Evolutionary conservation across 2,797 vertebrate species (phyloP).

Genomic region (Enteromius unitaeniatus): DNA sequence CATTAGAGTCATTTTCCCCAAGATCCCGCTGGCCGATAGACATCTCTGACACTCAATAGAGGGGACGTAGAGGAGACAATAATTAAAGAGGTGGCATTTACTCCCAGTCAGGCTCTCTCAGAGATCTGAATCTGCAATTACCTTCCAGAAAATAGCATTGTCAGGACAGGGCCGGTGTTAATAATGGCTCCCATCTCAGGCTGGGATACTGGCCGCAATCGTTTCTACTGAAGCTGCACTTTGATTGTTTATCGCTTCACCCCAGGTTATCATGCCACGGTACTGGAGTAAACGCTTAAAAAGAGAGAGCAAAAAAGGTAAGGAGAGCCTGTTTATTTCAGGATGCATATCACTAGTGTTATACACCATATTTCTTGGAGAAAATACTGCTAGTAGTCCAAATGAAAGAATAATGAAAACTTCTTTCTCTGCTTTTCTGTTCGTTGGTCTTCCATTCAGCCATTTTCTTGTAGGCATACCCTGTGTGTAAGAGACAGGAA

Average conservation of each 20-base stretch:
- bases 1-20: slow-evolving; percentile 89
- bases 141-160: slow-evolving; percentile 86
- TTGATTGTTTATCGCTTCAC: slow-evolving; percentile 82
- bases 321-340: slow-evolving; percentile 56
- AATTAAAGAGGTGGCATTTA: slow-evolving; percentile 95
- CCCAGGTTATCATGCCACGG: slow-evolving; percentile 74
- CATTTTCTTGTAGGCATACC: slow-evolving; percentile 43
- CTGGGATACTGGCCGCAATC: slow-evolving; percentile 75
- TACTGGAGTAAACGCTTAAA: slow-evolving; percentile 69
- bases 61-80: slow-evolving; percentile 83
- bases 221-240: slow-evolving; percentile 82
- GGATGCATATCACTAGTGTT: slow-evolving; percentile 36
- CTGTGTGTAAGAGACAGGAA: slow-evolving; percentile 54
- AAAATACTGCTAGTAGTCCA: not conserved
- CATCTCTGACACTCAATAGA: slow-evolving; percentile 81
- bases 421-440: slow-evolving; percentile 32
- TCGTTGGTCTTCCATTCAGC: slow-evolving; percentile 44
- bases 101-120: slow-evolving; percentile 86
- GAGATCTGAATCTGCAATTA: slow-evolving; percentile 90
- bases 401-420: slow-evolving; percentile 18
- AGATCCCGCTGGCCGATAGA: slow-evolving; percentile 86
- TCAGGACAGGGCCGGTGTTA: slow-evolving; percentile 81
- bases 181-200: slow-evolving; percentile 82
- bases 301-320: slow-evolving; percentile 57
- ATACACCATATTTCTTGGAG: slow-evolving; percentile 12